Percentiles rank a stretch among this genome's conserved stretches.
These are phyloP conservation scores for Quadroppia sp. DNA, from an alignment of 2,888 invertebrate genomes.

Conservation along the genomic window DNA sequence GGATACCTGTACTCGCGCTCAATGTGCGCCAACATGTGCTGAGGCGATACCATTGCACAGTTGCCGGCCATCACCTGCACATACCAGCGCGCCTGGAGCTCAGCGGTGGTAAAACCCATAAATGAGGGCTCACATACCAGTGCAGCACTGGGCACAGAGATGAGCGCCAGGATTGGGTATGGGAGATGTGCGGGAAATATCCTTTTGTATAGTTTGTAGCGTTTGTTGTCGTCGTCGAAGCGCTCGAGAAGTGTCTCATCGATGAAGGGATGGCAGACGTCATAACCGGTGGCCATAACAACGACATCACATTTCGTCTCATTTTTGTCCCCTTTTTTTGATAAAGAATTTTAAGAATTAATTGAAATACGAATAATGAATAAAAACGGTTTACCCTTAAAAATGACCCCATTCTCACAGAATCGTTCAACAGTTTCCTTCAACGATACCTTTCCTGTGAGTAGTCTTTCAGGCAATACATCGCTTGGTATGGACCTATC, in stretches of 20 bases:
- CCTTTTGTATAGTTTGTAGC: constrained; percentile 53
- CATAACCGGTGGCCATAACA: constrained; percentile 52
- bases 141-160: constrained; percentile 55
- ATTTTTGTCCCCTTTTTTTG: constrained; percentile 23
- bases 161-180: too few relatives aligned
- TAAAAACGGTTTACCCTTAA: constrained; percentile 50
- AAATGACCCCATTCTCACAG: constrained; percentile 49
- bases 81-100: constrained; percentile 56
- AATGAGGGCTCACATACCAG: constrained; percentile 55
- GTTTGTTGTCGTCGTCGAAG: constrained; percentile 42
- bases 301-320: neutral
- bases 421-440: constrained; percentile 51
- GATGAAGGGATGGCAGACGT: constrained; percentile 53
- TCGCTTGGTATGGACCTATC: too few relatives aligned
- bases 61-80: constrained; percentile 51
- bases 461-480: constrained; percentile 55
- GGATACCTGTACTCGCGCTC: too few relatives aligned
- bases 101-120: constrained; percentile 56
- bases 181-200: constrained; percentile 53
- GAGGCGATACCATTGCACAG: too few relatives aligned
- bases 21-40: too few relatives aligned
- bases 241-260: neutral
- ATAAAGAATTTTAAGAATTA: too few relatives aligned
- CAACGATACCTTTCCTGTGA: constrained; percentile 52
- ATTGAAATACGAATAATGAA: too few relatives aligned